Evolutionary conservation across 2,888 invertebrate species (phyloP).

Genomic region (Yponomeuta sedellus): DNA sequence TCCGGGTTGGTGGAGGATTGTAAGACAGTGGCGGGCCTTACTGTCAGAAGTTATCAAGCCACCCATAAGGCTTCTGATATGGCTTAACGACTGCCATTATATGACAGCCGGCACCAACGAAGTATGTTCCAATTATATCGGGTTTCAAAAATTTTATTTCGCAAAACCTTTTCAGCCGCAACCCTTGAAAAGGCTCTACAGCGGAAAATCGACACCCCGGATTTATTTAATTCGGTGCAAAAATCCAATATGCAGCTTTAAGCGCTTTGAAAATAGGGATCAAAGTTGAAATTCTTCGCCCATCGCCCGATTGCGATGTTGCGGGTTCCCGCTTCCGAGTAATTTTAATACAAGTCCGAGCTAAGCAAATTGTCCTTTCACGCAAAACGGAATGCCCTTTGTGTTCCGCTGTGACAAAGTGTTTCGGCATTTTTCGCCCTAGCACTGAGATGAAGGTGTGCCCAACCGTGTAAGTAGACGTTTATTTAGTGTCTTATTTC

Average conservation of each 20-base stretch:
- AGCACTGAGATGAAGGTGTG: slow-evolving; percentile 46
- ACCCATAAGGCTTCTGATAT: no score
- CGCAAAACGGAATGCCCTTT: slow-evolving; percentile 45
- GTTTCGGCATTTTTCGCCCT: slow-evolving; percentile 37
- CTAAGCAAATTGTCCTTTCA: slow-evolving; percentile 48
- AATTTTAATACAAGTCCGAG: slow-evolving; percentile 49
- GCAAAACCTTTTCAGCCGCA: no score
- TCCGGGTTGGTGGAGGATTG: no score
- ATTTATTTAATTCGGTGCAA: not conserved
- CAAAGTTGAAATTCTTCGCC: slow-evolving; percentile 5
- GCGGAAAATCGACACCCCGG: not conserved
- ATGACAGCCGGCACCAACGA: no score
- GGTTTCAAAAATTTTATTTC: no score
- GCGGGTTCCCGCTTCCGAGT: slow-evolving; percentile 39
- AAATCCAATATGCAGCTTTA: not conserved
- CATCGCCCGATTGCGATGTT: slow-evolving; percentile 33
- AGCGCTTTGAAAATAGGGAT: not conserved
- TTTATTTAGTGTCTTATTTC: slow-evolving; percentile 69
- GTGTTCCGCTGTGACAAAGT: slow-evolving; percentile 17
- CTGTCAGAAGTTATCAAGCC: no score
- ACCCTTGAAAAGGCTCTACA: no score
- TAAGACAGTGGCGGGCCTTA: no score
- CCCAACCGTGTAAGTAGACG: slow-evolving; percentile 57
- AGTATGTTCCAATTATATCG: not conserved
- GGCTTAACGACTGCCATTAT: no score